These are phyloP conservation scores for Ceratina australensis DNA, from an alignment of 1,140 invertebrate genomes.

Conservation along the genomic window DNA sequence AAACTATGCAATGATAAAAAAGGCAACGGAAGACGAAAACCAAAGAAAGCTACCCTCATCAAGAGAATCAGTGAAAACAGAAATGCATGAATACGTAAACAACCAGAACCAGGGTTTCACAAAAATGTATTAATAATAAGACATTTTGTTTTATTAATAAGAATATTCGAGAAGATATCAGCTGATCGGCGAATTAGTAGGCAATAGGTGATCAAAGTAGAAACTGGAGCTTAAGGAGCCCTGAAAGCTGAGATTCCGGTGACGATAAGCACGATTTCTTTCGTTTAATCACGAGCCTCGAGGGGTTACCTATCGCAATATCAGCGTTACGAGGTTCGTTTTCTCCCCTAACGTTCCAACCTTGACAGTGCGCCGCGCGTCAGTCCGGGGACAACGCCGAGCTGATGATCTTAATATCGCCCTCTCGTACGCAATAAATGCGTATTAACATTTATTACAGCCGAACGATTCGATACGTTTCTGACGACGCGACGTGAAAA, in stretches of 20 bases:
- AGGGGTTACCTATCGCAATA: constrained; percentile 28
- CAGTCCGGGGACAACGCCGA: constrained; percentile 7
- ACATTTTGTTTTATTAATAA: too few relatives aligned
- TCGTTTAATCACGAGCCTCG: constrained; percentile 2
- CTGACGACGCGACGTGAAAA: background rate
- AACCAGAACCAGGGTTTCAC: too few relatives aligned
- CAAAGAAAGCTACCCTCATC: too few relatives aligned
- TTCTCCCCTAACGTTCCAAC: constrained; percentile 31
- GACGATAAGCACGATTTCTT: constrained; percentile 28
- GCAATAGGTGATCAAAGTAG: background rate
- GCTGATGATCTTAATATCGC: constrained; percentile 38
- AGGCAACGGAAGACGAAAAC: too few relatives aligned
- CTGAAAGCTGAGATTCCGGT: background rate
- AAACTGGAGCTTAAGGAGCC: background rate
- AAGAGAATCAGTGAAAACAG: too few relatives aligned
- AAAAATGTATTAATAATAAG: too few relatives aligned
- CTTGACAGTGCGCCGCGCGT: background rate
- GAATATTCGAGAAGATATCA: background rate
- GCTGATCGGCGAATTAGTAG: constrained; percentile 8
- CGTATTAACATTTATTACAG: constrained; percentile 36
- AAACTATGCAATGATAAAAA: too few relatives aligned
- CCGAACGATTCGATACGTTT: background rate
- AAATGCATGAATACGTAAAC: too few relatives aligned
- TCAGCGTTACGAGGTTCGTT: constrained; percentile 44
- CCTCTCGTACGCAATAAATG: constrained; percentile 41